phyloP scores from a whole-genome alignment of 2,888 invertebrate genomes.

The Formica aserva region DNA sequence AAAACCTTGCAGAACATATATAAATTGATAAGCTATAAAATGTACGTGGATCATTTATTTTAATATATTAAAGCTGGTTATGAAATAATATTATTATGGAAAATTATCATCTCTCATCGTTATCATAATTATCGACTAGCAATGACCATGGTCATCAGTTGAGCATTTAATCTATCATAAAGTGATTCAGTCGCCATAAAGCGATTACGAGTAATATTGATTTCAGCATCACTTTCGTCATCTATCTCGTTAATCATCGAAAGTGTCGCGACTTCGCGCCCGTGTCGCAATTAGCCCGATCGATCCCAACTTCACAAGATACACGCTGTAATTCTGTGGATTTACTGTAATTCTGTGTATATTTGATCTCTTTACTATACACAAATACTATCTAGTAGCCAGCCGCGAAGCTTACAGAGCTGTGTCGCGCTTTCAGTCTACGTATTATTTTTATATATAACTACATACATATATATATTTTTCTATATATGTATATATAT shows the following conservation, averaged over 20 bases:
- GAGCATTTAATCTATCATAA: background rate
- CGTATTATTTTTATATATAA: slow-evolving; percentile 75
- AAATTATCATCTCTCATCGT: slow-evolving; percentile 2
- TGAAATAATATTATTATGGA: slow-evolving; percentile 3
- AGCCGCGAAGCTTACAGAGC: slow-evolving; percentile 81
- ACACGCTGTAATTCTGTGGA: slow-evolving; percentile 49
- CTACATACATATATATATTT: slow-evolving; percentile 28
- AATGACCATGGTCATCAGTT: background rate
- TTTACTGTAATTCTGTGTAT: slow-evolving; percentile 55
- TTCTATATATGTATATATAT: slow-evolving; percentile 59
- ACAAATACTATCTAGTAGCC: slow-evolving; percentile 69
- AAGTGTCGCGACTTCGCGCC: slow-evolving; percentile 30
- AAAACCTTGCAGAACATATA: background rate
- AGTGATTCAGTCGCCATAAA: slow-evolving; percentile 8
- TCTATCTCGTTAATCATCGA: slow-evolving; percentile 40
- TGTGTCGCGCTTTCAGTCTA: slow-evolving; percentile 84
- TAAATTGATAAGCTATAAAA: background rate
- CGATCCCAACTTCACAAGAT: slow-evolving; percentile 41
- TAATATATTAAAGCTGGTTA: background rate
- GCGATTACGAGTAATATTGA: slow-evolving; percentile 24
- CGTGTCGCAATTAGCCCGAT: slow-evolving; percentile 47
- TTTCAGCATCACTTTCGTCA: slow-evolving; percentile 32
- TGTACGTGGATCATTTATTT: background rate
- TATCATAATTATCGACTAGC: slow-evolving; percentile 13
- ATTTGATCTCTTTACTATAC: slow-evolving; percentile 33